Conservation (phyloP, 2,797 vertebrate species). For the Pseudopleuronectes americanus region DNA sequence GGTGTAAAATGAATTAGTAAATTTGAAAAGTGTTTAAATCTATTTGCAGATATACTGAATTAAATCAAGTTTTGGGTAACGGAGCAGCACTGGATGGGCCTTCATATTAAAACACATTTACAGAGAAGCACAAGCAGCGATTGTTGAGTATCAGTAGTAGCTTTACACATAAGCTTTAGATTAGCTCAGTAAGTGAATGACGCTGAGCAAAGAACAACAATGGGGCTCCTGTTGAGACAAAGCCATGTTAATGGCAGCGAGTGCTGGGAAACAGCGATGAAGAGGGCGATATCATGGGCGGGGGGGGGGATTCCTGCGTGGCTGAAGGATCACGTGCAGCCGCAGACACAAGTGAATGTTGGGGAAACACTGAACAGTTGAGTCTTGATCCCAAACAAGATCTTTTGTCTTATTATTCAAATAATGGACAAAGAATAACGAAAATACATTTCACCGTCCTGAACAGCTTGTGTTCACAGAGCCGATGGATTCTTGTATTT, state of each 20-base stretch:
- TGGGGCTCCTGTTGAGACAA: slow-evolving; percentile 34
- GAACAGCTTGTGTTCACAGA: too few relatives aligned
- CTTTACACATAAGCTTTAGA: slow-evolving; percentile 16
- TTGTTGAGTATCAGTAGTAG: slow-evolving; percentile 5
- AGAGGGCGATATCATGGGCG: slow-evolving; percentile 18
- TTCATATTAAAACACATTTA: not conserved
- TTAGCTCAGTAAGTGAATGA: slow-evolving; percentile 26
- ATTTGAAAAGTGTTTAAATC: too few relatives aligned
- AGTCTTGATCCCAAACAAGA: slow-evolving; percentile 16
- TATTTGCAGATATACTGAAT: too few relatives aligned
- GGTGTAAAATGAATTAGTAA: too few relatives aligned
- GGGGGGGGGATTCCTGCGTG: slow-evolving; percentile 31
- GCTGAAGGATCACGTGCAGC: slow-evolving; percentile 21
- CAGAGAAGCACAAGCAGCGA: slow-evolving; percentile 7
- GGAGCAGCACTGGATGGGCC: not conserved
- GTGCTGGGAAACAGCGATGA: slow-evolving; percentile 33
- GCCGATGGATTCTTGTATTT: not conserved
- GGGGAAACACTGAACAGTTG: slow-evolving; percentile 20
- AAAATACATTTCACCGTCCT: not conserved
- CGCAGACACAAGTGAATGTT: not conserved
- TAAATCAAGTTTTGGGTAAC: too few relatives aligned
- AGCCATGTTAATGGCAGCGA: slow-evolving; percentile 17
- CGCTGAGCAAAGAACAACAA: slow-evolving; percentile 36
- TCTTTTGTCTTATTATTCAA: not conserved
- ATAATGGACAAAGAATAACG: not conserved